phyloP scores from a whole-genome alignment of 2,888 invertebrate genomes.

The Chalcis sispes region DNA sequence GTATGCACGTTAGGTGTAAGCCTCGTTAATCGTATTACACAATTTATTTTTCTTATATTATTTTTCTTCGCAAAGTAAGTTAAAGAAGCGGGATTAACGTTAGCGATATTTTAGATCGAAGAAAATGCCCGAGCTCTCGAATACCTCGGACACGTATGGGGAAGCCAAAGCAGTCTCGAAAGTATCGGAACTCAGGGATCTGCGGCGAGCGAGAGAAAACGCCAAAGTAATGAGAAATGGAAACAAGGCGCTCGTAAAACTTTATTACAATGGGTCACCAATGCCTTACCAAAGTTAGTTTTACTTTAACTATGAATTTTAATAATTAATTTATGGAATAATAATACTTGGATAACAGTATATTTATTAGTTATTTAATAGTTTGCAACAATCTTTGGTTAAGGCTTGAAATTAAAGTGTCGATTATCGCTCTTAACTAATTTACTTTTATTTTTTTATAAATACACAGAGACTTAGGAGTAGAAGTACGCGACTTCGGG shows the following conservation, averaged over 20 bases:
- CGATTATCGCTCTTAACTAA: too few relatives aligned
- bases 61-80: too few relatives aligned
- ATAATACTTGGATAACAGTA: too few relatives aligned
- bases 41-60: neutral
- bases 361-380: too few relatives aligned
- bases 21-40: conserved; percentile 23
- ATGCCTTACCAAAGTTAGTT: conserved; percentile 88
- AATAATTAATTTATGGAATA: too few relatives aligned
- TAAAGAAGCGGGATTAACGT: too few relatives aligned
- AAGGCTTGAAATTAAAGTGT: too few relatives aligned
- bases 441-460: neutral
- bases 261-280: conserved; percentile 95
- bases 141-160: conserved; percentile 88
- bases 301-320: neutral
- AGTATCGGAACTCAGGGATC: conserved; percentile 85
- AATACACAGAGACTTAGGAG: conserved; percentile 85
- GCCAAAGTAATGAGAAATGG: conserved; percentile 83
- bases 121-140: conserved; percentile 94
- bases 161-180: conserved; percentile 89
- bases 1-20: conserved; percentile 62
- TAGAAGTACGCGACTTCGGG: conserved; percentile 95
- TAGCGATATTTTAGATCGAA: conserved; percentile 85
- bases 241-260: conserved; percentile 94
- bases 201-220: conserved; percentile 77
- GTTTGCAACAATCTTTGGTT: too few relatives aligned